Base-by-base conservation (phyloP, 2,888 invertebrate species). In the Leucania comma region DNA sequence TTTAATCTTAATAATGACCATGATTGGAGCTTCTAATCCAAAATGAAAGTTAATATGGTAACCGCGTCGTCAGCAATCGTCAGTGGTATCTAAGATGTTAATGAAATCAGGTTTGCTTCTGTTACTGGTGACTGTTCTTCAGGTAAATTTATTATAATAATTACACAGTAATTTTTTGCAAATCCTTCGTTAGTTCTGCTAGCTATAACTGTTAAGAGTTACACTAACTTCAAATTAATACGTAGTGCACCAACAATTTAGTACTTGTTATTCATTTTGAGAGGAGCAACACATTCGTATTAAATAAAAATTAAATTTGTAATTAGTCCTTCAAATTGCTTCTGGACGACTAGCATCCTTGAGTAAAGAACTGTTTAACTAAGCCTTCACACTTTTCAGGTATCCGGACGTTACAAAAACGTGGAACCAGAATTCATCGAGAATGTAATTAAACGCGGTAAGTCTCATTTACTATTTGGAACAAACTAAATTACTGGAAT, bases 21-120 rank as follows among this genome's bases (percentile, higher is more conserved):
- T 60, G 81, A 83, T 81, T 79, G 50, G 38, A 61, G 53, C 22
- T 63, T 54, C 38, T 74, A 68, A 75, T 75, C 67, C 51, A 14
- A 17, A 35, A 22, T 53, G 58, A 35, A 65, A 74, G 75, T 70
- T 68, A 66, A 77, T 73, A 61, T 69, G 48, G 63, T 65, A 73
- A 72, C 62, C 46, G 61, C 42, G 17, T 24, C 53, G 56, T 62
- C 22, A 51, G 32, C 38, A 68, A 65, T 61, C 72, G 53, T 75
- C 87, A 91, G 90, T 89, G 82, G 80, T 68, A 46, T 78, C 75
- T 42, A 89, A 83, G 66, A 92, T 92, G 93, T 88, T 87, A 75
- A 75, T 84, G 87, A 87, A 82, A 75, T 74, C 90, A 85, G 89
- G 85, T 69, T 80, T 89, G 12, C 38, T 91, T 38, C 60, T 90